These are phyloP conservation scores for Stigmatopora nigra DNA, from an alignment of 2,113 vertebrate species.

Conservation along the genomic window DNA sequence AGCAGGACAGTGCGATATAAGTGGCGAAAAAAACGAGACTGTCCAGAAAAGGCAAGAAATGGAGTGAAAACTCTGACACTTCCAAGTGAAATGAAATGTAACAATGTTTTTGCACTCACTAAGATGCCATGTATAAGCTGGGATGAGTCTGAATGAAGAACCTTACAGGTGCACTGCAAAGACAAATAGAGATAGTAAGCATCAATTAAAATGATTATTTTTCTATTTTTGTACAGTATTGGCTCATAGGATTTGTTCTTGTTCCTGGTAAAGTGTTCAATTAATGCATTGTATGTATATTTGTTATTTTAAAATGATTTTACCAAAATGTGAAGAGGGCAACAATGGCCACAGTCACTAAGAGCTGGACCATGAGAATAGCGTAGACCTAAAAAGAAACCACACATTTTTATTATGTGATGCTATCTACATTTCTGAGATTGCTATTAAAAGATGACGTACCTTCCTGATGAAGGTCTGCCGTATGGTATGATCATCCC, in stretches of 20 bases:
- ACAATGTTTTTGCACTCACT: conserved; percentile 74
- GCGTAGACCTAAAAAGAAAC: conserved; percentile 79
- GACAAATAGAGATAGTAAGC: not conserved
- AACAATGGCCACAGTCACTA: conserved; percentile 76
- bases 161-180: conserved; percentile 78
- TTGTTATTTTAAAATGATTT: conserved; percentile 12
- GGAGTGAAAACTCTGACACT: not conserved
- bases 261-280: too few relatives aligned
- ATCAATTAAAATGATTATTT: too few relatives aligned
- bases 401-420: not conserved
- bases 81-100: not conserved
- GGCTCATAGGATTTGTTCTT: not conserved
- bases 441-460: not conserved
- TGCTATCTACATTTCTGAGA: not conserved
- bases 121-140: conserved; percentile 83
- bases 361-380: conserved; percentile 83
- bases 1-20: conserved; percentile 86
- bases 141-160: conserved; percentile 82
- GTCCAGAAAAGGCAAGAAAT: conserved; percentile 15
- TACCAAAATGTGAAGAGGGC: conserved; percentile 93
- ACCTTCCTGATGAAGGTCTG: conserved; percentile 91
- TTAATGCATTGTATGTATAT: not conserved
- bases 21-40: conserved; percentile 85
- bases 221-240: not conserved
- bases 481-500: conserved; percentile 82